These are phyloP conservation scores for Xenopus laevis DNA, from an alignment of 2,113 vertebrate species.

Conservation along the genomic window DNA sequence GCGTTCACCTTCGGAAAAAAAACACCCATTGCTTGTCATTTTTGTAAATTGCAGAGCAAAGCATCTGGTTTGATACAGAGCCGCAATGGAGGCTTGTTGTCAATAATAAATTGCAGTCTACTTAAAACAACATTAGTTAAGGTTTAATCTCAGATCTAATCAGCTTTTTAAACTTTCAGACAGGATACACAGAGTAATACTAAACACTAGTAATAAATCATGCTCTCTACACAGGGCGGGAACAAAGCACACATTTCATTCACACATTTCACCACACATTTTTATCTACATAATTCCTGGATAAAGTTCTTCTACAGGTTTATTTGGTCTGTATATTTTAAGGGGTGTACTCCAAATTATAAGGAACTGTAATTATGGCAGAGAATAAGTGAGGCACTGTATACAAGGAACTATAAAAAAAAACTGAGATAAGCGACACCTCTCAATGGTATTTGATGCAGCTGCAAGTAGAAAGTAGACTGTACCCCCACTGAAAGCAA, in stretches of 20 bases:
- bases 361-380: neutral
- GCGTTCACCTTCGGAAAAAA: slow-evolving; percentile 73
- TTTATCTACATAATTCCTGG: slow-evolving; percentile 29
- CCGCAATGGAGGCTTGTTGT: slow-evolving; percentile 62
- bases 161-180: slow-evolving; percentile 70
- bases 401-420: neutral
- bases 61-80: slow-evolving; percentile 67
- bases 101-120: slow-evolving; percentile 73
- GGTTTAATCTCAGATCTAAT: slow-evolving; percentile 71
- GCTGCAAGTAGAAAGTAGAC: neutral
- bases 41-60: slow-evolving; percentile 74
- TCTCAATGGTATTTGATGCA: neutral
- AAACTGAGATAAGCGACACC: neutral
- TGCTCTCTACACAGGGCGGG: slow-evolving; percentile 57
- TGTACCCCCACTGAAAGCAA: neutral
- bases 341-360: neutral
- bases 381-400: neutral
- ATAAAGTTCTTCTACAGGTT: neutral
- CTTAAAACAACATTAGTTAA: slow-evolving; percentile 78
- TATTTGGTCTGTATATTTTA: slow-evolving; percentile 15
- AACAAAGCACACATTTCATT: slow-evolving; percentile 51
- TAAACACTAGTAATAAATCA: slow-evolving; percentile 69
- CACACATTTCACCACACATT: slow-evolving; percentile 25
- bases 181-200: slow-evolving; percentile 66
- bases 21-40: slow-evolving; percentile 73